Percentiles rank a stretch among this genome's conserved stretches.
Conservation (phyloP, 2,113 vertebrate species). For the Carlito syrichta region DNA sequence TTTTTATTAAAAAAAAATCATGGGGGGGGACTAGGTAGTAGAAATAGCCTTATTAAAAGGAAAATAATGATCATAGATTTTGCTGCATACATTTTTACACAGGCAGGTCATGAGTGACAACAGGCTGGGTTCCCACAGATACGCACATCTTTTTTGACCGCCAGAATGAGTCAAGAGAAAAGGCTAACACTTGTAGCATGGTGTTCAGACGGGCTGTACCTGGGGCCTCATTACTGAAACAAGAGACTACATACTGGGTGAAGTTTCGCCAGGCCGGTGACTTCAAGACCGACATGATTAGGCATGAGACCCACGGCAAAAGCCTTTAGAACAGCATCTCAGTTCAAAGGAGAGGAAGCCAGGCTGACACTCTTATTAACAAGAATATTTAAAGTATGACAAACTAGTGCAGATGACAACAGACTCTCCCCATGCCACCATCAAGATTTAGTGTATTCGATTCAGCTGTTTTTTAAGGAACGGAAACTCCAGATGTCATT, state of each 20-base stretch:
- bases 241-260: not conserved
- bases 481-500: not conserved
- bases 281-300: not conserved
- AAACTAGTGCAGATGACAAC: not conserved
- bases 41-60: not conserved
- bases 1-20: slow-evolving; percentile 2
- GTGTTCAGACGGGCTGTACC: not conserved
- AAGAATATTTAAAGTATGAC: not conserved
- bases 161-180: not conserved
- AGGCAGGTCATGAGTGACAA: not conserved
- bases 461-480: not conserved
- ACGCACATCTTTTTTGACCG: fast-evolving
- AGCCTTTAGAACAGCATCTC: too few species aligned
- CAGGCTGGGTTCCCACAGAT: too few species aligned
- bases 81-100: not conserved
- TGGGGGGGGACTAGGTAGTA: not conserved
- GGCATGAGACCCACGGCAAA: not conserved
- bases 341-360: not conserved
- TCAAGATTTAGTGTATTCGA: not conserved
- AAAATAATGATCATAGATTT: not conserved
- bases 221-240: not conserved
- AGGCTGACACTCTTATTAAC: not conserved
- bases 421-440: not conserved
- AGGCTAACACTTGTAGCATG: fast-evolving
- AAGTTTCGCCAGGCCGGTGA: not conserved